Evolutionary conservation across 1,140 invertebrate genomes (phyloP).

Genomic region (Musca domestica): DNA sequence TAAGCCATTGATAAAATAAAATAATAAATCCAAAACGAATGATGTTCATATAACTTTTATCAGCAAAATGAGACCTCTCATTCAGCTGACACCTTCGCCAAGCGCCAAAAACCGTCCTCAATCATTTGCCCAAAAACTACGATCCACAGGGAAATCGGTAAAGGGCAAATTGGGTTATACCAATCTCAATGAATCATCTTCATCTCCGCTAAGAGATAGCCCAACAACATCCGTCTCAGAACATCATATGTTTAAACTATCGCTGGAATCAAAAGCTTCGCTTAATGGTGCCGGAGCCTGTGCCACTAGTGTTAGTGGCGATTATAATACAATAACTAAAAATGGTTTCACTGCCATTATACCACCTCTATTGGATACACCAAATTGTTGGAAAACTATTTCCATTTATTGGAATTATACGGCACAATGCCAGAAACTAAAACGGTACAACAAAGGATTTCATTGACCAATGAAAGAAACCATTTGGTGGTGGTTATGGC

Average conservation of each 20-base stretch:
- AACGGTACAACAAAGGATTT: constrained; percentile 63
- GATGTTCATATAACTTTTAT: too few species aligned
- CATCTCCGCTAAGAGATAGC: constrained; percentile 69
- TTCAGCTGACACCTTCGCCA: constrained; percentile 60
- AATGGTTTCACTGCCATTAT: constrained; percentile 30
- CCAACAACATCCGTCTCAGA: constrained; percentile 62
- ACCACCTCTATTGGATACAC: constrained; percentile 57
- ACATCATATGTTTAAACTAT: constrained; percentile 55
- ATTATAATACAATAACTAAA: constrained; percentile 46
- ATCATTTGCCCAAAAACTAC: constrained; percentile 81
- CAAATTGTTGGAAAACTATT: constrained; percentile 94
- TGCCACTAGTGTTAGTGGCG: constrained; percentile 45
- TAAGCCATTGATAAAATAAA: background rate
- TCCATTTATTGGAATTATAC: constrained; percentile 88
- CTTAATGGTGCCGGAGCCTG: constrained; percentile 41
- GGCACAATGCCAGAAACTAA: constrained; percentile 92
- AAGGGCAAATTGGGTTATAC: constrained; percentile 64
- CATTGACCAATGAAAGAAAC: constrained; percentile 27
- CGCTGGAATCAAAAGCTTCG: constrained; percentile 48
- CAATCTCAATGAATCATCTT: constrained; percentile 58
- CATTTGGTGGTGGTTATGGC: constrained; percentile 12
- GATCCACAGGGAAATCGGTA: constrained; percentile 79
- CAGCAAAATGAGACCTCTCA: constrained; percentile 36
- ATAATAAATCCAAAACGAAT: too few species aligned
- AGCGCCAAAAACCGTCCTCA: constrained; percentile 72